These are phyloP conservation scores for Hyles vespertilio DNA, from an alignment of 1,140 invertebrate species.

Conservation along the genomic window DNA sequence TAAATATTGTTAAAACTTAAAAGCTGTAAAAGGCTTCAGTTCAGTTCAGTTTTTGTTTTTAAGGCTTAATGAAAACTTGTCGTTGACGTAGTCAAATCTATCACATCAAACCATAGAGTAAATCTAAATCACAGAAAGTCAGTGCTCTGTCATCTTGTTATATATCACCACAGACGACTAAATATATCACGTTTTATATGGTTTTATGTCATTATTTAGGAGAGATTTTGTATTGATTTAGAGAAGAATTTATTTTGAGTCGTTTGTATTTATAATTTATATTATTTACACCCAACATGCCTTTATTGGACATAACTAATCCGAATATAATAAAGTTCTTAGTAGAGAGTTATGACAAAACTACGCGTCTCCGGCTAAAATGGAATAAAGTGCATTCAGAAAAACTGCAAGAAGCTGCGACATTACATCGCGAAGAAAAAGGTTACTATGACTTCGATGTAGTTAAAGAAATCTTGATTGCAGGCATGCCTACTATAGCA, in stretches of 20 bases:
- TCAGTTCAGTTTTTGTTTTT: no score
- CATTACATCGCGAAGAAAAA: conserved; percentile 23
- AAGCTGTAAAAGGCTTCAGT: neutral
- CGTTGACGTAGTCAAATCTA: no score
- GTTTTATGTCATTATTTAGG: no score
- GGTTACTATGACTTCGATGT: conserved; percentile 28
- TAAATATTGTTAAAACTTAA: neutral
- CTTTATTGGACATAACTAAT: conserved; percentile 33
- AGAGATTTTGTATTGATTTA: no score
- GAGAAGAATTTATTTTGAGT: neutral
- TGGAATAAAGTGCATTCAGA: conserved; percentile 30
- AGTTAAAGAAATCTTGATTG: conserved; percentile 18
- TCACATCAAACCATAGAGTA: no score
- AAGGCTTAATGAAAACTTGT: no score
- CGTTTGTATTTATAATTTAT: conserved; percentile 1
- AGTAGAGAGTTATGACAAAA: conserved; percentile 35
- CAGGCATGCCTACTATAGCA: conserved; percentile 26
- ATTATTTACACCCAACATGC: conserved; percentile 25
- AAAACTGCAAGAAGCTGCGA: conserved; percentile 27
- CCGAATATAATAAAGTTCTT: conserved; percentile 35
- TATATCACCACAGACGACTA: no score
- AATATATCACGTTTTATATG: no score
- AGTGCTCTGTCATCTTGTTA: no score
- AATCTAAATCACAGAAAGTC: neutral
- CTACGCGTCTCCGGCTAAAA: conserved; percentile 26